These are phyloP conservation scores for Caenorhabditis plicata DNA, from an alignment of 2,888 invertebrate genomes.

Conservation along the genomic window DNA sequence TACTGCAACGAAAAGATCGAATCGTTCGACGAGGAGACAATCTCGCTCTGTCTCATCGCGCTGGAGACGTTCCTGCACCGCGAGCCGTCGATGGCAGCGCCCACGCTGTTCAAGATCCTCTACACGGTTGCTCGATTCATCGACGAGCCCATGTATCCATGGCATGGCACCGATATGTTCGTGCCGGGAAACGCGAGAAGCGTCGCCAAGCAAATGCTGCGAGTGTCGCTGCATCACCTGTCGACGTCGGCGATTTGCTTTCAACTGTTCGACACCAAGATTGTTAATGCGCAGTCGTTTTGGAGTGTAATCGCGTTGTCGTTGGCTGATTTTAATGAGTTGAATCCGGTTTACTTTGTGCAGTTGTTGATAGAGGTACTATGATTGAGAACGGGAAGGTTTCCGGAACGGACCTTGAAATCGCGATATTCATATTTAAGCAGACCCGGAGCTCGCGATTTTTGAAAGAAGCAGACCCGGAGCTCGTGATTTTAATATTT, in stretches of 20 bases:
- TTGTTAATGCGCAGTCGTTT: conserved; percentile 70
- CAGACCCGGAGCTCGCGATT: no score
- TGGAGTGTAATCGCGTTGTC: conserved; percentile 92
- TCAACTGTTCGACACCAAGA: conserved; percentile 73
- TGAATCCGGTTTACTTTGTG: conserved; percentile 90
- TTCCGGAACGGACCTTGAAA: no score
- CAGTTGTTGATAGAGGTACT: conserved; percentile 81
- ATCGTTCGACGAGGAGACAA: conserved; percentile 92
- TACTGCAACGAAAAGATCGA: conserved; percentile 87
- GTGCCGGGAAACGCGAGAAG: conserved; percentile 91
- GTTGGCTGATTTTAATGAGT: conserved; percentile 89
- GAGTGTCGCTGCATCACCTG: conserved; percentile 89
- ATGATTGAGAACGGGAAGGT: not conserved
- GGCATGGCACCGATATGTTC: conserved; percentile 71
- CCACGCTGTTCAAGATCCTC: conserved; percentile 85
- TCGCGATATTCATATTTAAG: no score
- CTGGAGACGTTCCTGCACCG: conserved; percentile 93
- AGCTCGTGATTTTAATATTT: no score
- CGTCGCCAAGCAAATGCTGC: conserved; percentile 92
- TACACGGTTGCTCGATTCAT: conserved; percentile 75
- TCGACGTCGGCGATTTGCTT: conserved; percentile 94
- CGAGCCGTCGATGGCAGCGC: conserved; percentile 89
- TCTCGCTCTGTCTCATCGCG: conserved; percentile 80
- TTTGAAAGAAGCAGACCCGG: no score
- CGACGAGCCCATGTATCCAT: conserved; percentile 61